Evolutionary conservation across 2,888 invertebrate genomes (phyloP), one percentile per base, ranked within the genome.

Genomic region (Epistrophe eligans): DNA sequence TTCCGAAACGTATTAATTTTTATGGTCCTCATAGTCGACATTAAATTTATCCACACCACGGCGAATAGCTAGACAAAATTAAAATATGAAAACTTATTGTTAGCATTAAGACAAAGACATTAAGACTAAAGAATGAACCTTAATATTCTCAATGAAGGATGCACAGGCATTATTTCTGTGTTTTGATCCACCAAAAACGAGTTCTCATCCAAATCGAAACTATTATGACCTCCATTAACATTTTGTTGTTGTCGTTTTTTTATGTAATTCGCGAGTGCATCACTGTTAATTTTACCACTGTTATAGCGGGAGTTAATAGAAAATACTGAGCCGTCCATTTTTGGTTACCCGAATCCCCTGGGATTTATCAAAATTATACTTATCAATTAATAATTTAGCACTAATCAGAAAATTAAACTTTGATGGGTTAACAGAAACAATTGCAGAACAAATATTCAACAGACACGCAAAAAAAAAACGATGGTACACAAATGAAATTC

Each of bases 81-180:
- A 24, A 24, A 50, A 24, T 0, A 50, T 1, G 11, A 7, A n/a
- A 24, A 52, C 13, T 13, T 24, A 52, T 13, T 52, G 5, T 0
- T 52, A 52, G 28, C 8, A 1, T n/a, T n/a, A n/a, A n/a, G n/a
- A n/a, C n/a, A n/a, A n/a, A n/a, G n/a, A 32, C 0, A 24, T 9
- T 15, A 8, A 15, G 3, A 28, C 24, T 7, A 6, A 28, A 52
- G 1, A 7, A 24, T 24, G 1, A 62, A 62, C 62, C 84, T 84
- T 50, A 84, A 62, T 9, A 80, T 84, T 76, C 80, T 66, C 32
- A 77, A 35, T 48, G 77, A 80, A n/a, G 80, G 72, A 67, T 72
- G 72, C 9, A 66, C 40, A 62, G 76, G 28, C 60, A 48, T 55
- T 48, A 24, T 60, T 19, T 77, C 72, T 50, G 72, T 66, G 35